phyloP scores from a whole-genome alignment of 2,797 vertebrate genomes.

The Pygocentrus nattereri region DNA sequence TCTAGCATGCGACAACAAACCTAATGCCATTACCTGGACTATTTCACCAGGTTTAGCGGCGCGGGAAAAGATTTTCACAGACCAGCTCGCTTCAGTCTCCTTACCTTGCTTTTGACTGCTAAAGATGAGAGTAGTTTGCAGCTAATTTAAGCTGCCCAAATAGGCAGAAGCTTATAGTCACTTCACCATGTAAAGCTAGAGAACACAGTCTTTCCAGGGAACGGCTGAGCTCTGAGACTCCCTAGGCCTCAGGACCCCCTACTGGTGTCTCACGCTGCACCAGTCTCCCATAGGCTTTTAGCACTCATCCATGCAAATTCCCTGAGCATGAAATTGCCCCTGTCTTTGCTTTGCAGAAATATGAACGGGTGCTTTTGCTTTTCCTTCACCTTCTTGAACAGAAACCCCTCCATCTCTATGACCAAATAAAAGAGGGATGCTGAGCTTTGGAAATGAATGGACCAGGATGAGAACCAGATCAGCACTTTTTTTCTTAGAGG shows the following conservation, averaged over 20 bases:
- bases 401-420: neutral
- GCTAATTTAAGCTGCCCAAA: neutral
- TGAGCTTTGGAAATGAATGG: constrained; percentile 20
- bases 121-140: neutral
- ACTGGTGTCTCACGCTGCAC: constrained; percentile 43
- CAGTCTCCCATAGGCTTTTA: constrained; percentile 11
- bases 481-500: constrained; percentile 25
- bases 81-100: neutral
- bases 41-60: neutral
- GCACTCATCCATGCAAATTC: constrained; percentile 45
- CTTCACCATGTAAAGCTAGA: constrained; percentile 11
- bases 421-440: constrained; percentile 18
- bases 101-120: neutral
- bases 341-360: constrained; percentile 23
- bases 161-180: neutral
- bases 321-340: constrained; percentile 53
- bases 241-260: constrained; percentile 43
- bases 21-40: constrained; percentile 9
- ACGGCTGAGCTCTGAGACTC: constrained; percentile 19
- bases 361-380: constrained; percentile 16
- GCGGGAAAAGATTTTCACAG: neutral
- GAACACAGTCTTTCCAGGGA: neutral
- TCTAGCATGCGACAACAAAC: constrained; percentile 10
- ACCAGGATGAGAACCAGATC: neutral
- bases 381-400: neutral